A percentile compares a stretch with the other conserved stretches of the same genome.
Conservation (phyloP, 1,140 invertebrate genomes). For the Monochamus saltuarius region DNA sequence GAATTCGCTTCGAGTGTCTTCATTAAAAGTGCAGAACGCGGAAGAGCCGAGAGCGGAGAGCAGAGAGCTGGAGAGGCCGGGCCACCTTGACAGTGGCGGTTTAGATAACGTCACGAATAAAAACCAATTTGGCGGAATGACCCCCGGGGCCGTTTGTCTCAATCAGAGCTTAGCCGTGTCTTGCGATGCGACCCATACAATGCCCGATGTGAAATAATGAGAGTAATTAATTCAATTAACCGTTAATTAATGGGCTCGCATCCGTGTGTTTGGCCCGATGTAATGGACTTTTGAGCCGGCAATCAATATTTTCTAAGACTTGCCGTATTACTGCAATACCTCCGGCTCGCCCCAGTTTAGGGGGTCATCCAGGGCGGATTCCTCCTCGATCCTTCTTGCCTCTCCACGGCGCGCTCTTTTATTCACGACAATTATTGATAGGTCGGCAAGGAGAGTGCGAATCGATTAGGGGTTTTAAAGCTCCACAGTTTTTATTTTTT, state of each 20-base stretch:
- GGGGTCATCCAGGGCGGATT: neutral
- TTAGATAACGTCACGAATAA: constrained; percentile 43
- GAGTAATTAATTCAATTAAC: constrained; percentile 57
- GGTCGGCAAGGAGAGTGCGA: neutral
- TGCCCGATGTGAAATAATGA: constrained; percentile 53
- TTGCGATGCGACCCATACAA: constrained; percentile 36
- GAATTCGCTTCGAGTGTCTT: too few relatives aligned
- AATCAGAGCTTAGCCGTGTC: constrained; percentile 46
- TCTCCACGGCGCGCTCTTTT: neutral
- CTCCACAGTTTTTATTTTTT: too few relatives aligned
- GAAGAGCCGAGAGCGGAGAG: neutral
- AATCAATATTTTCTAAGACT: constrained; percentile 49
- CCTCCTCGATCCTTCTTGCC: too few relatives aligned
- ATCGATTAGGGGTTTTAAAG: neutral
- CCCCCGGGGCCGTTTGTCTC: constrained; percentile 44
- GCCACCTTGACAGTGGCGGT: constrained; percentile 38
- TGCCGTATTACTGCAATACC: neutral
- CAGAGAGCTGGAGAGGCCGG: constrained; percentile 19
- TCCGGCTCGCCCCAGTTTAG: too few relatives aligned
- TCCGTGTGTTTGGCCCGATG: constrained; percentile 49
- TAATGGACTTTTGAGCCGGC: constrained; percentile 54
- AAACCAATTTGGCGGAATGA: constrained; percentile 48
- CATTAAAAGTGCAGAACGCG: too few relatives aligned
- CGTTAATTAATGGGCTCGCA: constrained; percentile 54
- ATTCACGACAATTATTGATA: neutral